phyloP scores from a whole-genome alignment of 2,113 vertebrate genomes.

The Cyanoliseus patagonus region DNA sequence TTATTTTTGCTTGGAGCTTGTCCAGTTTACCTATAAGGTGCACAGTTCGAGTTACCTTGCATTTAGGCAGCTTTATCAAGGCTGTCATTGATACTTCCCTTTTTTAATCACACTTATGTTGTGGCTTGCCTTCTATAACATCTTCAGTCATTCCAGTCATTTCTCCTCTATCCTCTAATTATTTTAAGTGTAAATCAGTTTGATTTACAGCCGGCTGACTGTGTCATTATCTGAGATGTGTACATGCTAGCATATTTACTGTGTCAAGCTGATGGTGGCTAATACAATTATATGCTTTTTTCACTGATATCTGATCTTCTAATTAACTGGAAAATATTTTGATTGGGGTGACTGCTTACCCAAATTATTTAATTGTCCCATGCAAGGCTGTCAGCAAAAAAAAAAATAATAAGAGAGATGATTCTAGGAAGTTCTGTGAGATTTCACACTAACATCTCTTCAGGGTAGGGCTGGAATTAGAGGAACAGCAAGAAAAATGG shows the following conservation, averaged over 20 bases:
- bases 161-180: conserved; percentile 21
- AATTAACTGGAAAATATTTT: conserved; percentile 70
- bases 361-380: conserved; percentile 68
- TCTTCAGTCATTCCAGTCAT: not conserved
- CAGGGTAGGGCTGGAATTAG: not conserved
- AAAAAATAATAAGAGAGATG: conserved; percentile 30
- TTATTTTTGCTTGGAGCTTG: not conserved
- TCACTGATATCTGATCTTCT: conserved; percentile 57
- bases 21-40: not conserved
- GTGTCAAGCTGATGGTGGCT: conserved; percentile 52
- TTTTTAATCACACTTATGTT: not conserved
- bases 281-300: conserved; percentile 66
- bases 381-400: conserved; percentile 16
- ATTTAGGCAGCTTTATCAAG: not conserved
- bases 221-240: conserved; percentile 13
- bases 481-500: not conserved
- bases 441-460: conserved; percentile 9
- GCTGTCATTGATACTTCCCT: not conserved
- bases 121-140: not conserved
- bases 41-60: not conserved
- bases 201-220: conserved; percentile 25
- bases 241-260: conserved; percentile 52
- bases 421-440: conserved; percentile 11
- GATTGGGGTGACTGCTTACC: conserved; percentile 66
- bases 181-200: conserved; percentile 45